A percentile compares a stretch with the other conserved stretches of the same genome.
These are phyloP conservation scores for Marisa cornuarietis DNA, from an alignment of 1,140 invertebrate genomes.

Conservation along the genomic window DNA sequence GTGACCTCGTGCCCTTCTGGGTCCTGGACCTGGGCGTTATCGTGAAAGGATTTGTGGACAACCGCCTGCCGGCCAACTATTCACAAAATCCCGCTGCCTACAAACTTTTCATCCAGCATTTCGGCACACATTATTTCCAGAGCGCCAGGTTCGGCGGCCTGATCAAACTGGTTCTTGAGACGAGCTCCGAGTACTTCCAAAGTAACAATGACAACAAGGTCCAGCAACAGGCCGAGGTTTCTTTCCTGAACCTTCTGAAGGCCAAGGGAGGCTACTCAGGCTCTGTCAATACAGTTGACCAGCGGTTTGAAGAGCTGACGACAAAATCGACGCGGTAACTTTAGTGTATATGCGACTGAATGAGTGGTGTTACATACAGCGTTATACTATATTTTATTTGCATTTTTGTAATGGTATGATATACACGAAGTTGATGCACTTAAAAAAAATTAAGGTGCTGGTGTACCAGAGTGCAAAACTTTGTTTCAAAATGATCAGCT, in stretches of 20 bases:
- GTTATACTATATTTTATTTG: no score
- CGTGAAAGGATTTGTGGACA: slow-evolving; percentile 4
- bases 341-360: no score
- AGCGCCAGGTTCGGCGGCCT: slow-evolving; percentile 28
- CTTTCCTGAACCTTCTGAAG: slow-evolving; percentile 30
- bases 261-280: slow-evolving; percentile 13
- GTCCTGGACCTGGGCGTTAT: slow-evolving; percentile 8
- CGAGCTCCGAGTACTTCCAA: slow-evolving; percentile 20
- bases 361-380: no score
- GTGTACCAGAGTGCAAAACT: no score
- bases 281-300: slow-evolving; percentile 11
- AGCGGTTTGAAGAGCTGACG: slow-evolving; percentile 11
- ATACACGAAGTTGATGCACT: no score
- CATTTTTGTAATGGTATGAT: no score
- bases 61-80: background rate
- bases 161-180: slow-evolving; percentile 15
- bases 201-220: slow-evolving; percentile 12
- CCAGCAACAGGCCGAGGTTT: slow-evolving; percentile 24
- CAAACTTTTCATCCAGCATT: slow-evolving; percentile 25
- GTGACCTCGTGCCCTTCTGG: slow-evolving; percentile 11
- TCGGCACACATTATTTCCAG: slow-evolving; percentile 33
- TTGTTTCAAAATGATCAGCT: no score
- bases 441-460: no score
- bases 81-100: slow-evolving; percentile 17
- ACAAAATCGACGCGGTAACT: slow-evolving; percentile 11